Base-by-base conservation (phyloP, 2,888 invertebrate genomes). In the Lypha dubia region DNA sequence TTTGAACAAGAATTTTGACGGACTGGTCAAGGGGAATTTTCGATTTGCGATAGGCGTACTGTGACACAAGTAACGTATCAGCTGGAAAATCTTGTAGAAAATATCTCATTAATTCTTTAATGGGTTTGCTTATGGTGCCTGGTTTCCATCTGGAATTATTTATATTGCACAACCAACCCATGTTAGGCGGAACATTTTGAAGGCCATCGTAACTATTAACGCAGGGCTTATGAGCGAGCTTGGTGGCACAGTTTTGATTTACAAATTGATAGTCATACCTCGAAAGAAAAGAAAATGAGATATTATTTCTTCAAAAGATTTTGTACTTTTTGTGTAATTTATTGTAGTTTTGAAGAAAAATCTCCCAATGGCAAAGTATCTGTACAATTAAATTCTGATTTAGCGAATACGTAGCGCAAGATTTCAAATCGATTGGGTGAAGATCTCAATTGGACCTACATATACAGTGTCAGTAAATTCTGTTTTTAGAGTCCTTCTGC, bases 121-220 rank as follows among this genome's bases (percentile, higher is more conserved):
- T 91, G 3, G 91, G 89, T 6, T 90, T 90, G 0, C 90, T 88
- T 62, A 92, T 91, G 20, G 91, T 89, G 0, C 92, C 92, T 0
- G 92, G 92, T 1, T 89, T 89, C 92, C 92, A 92, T 0, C 91
- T 91, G 0, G 86, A 56, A 0, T 89, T 88, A 65, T 89, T 84
- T 1, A 88, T 83, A 9, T 90, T 94, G 95, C 95, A 95, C 35
- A 95, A 89, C 95, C 95, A 95, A 0, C 95, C 95, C 95, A 95
- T 95, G 56, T 93, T 91, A 0, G 93, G 90, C 0, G 95, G 95
- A 0, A 95, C 95, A 8, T 93, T 92, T 35, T 92, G 91, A 0
- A 93, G 93, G 0, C 93, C 93, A 1, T 93, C 90, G 88, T 94
- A 94, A 83, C 92, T 90, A 75, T 93, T 93, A 1, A 93, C 90